These are phyloP conservation scores for Dryadula phaetusa DNA, from an alignment of 2,888 invertebrate genomes.

Conservation along the genomic window DNA sequence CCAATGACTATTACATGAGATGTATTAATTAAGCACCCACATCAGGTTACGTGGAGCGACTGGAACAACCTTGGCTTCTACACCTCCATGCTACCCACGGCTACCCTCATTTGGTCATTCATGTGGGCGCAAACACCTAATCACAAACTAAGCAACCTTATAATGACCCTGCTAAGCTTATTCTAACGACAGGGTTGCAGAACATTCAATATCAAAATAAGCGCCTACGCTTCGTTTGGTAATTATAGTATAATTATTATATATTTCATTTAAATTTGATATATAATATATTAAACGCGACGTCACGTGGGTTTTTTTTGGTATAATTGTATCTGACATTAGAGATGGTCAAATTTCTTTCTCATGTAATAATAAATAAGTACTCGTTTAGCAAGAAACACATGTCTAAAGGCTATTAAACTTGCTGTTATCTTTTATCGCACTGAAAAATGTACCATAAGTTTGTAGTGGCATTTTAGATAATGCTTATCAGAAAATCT, in stretches of 20 bases:
- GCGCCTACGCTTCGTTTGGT: conserved; percentile 68
- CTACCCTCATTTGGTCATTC: conserved; percentile 82
- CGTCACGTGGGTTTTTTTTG: neutral
- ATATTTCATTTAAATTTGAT: neutral
- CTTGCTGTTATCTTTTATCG: conserved; percentile 74
- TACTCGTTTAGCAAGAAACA: conserved; percentile 27
- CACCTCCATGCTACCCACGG: conserved; percentile 82
- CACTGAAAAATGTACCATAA: conserved; percentile 54
- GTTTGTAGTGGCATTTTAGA: conserved; percentile 58
- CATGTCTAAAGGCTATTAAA: conserved; percentile 70
- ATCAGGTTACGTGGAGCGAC: conserved; percentile 68
- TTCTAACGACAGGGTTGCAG: conserved; percentile 74
- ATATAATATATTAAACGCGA: neutral
- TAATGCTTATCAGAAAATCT: conserved; percentile 75
- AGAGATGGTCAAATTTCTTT: neutral
- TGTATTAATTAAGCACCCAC: conserved; percentile 79
- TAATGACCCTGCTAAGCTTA: conserved; percentile 73
- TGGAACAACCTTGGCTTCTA: conserved; percentile 80
- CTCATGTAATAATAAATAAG: conserved; percentile 15
- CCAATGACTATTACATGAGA: conserved; percentile 62
- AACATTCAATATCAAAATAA: conserved; percentile 65
- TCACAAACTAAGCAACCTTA: conserved; percentile 77
- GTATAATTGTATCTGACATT: neutral
- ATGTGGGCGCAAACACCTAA: conserved; percentile 77
- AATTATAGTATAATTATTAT: conserved; percentile 59